phyloP scores from a whole-genome alignment of 2,797 vertebrate genomes.

The Takifugu rubripes region DNA sequence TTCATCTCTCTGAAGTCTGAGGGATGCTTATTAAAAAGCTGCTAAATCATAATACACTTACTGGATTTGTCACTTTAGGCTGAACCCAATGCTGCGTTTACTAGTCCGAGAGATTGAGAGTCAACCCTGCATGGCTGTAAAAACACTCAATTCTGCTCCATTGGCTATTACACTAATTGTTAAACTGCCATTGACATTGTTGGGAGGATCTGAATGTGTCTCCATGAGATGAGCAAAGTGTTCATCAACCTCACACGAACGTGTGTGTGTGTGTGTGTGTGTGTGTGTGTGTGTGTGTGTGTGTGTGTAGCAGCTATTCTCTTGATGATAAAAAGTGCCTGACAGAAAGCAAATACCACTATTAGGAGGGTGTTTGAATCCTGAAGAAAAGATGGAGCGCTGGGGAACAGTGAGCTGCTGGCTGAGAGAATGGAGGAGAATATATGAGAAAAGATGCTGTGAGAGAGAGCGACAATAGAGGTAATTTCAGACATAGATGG shows the following conservation, averaged over 20 bases:
- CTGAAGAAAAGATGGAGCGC: constrained; percentile 42
- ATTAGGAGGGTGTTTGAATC: constrained; percentile 39
- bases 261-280: too few species aligned
- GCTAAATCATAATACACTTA: too few species aligned
- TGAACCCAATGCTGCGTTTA: too few species aligned
- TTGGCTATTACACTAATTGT: not conserved
- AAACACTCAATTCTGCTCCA: not conserved
- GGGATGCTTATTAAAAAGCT: too few species aligned
- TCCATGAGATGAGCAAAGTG: constrained; percentile 4
- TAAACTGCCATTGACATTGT: not conserved
- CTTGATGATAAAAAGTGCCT: constrained; percentile 46
- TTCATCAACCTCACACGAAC: constrained; percentile 13
- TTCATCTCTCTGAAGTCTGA: too few species aligned
- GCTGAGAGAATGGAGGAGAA: constrained; percentile 25
- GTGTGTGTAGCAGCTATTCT: constrained; percentile 24
- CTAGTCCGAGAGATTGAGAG: too few species aligned
- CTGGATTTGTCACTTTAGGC: too few species aligned
- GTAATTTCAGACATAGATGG: constrained; percentile 16
- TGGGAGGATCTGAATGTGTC: constrained; percentile 4
- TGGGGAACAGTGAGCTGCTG: constrained; percentile 48
- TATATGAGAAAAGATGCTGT: constrained; percentile 27
- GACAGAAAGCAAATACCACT: constrained; percentile 59
- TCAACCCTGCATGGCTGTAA: too few species aligned
- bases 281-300: too few species aligned
- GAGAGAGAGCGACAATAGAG: constrained; percentile 10